Conservation (phyloP, 2,113 vertebrate species). For the Pardalotus punctatus region DNA sequence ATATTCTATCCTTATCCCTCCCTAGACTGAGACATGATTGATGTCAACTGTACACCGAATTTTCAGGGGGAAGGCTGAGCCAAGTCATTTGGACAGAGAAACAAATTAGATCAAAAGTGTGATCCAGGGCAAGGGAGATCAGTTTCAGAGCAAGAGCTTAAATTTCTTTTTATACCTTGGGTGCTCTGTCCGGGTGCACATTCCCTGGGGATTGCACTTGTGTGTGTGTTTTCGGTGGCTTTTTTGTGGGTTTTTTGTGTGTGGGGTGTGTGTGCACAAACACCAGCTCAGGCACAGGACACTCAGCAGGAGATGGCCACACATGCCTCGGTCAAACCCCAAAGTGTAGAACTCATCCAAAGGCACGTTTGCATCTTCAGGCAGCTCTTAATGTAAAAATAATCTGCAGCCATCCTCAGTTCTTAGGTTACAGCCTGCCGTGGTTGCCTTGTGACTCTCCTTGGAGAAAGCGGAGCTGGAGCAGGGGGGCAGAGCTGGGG, state of each 20-base stretch:
- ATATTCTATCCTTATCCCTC: constrained; percentile 76
- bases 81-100: constrained; percentile 78
- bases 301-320: background rate
- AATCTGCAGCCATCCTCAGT: background rate
- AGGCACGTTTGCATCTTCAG: constrained; percentile 24
- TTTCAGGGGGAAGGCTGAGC: constrained; percentile 68
- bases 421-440: constrained; percentile 37
- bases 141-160: constrained; percentile 83
- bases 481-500: background rate
- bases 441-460: constrained; percentile 27
- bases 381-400: constrained; percentile 36
- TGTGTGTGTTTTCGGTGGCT: background rate
- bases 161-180: constrained; percentile 52
- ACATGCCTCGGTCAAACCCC: background rate
- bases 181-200: background rate
- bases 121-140: constrained; percentile 76
- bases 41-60: constrained; percentile 73
- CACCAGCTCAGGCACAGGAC: background rate
- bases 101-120: constrained; percentile 83
- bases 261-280: background rate
- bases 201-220: background rate
- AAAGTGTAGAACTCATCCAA: background rate
- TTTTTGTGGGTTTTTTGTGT: no score
- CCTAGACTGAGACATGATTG: constrained; percentile 74
- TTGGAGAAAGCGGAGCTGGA: background rate